Conservation (phyloP, 2,797 vertebrate species). For the Darevskia nairensis region DNA sequence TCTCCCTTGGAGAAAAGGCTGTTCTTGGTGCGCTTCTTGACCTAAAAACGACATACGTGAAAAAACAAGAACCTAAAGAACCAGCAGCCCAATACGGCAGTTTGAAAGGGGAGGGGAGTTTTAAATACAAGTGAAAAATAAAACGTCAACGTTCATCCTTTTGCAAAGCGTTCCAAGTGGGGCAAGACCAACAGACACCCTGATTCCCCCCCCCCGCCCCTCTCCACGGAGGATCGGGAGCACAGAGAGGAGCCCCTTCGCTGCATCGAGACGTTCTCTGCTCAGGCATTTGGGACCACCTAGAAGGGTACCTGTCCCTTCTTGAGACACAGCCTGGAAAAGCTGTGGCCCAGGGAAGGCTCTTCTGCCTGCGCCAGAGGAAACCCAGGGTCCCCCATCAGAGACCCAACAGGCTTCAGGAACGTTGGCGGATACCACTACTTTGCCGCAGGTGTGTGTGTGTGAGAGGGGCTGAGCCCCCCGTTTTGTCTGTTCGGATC, state of each 20-base stretch:
- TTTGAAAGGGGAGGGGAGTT: background rate
- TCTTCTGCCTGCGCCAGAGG: background rate
- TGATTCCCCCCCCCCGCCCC: background rate
- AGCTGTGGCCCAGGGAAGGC: rapidly evolving
- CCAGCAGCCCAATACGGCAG: background rate
- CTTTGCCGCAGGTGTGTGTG: background rate
- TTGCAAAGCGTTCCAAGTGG: background rate
- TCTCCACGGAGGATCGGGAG: background rate
- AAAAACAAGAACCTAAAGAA: no score
- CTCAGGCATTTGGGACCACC: background rate
- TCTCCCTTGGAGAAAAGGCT: background rate
- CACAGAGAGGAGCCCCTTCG: rapidly evolving
- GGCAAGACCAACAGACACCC: background rate
- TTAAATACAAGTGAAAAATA: background rate
- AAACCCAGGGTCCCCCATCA: background rate
- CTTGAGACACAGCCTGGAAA: rapidly evolving
- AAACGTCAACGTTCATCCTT: background rate
- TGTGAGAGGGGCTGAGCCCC: background rate
- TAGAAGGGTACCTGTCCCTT: background rate
- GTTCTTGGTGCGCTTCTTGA: background rate
- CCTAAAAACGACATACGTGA: background rate
- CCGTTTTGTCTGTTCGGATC: constrained; percentile 1
- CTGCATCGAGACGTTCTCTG: rapidly evolving
- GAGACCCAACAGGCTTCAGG: background rate
- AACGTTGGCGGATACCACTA: background rate